Conservation (phyloP, 2,113 vertebrate genomes). For the Hemiscyllium ocellatum region DNA sequence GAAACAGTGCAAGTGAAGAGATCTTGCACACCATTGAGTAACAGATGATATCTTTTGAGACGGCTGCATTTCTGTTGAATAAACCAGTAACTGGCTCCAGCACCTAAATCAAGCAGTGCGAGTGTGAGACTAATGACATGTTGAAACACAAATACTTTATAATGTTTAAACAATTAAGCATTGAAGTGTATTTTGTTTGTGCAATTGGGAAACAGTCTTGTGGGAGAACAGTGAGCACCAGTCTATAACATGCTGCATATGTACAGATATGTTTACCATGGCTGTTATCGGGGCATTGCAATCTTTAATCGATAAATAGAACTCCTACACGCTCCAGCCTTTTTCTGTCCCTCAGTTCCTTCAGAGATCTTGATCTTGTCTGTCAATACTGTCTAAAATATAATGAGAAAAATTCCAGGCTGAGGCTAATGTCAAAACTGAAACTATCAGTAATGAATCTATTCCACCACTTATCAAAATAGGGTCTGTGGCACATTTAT, state of each 20-base stretch:
- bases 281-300: neutral
- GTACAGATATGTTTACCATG: neutral
- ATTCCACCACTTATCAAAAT: neutral
- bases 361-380: neutral
- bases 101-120: slow-evolving; percentile 7
- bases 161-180: neutral
- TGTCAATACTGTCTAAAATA: neutral
- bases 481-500: neutral
- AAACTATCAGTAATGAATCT: neutral
- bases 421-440: neutral
- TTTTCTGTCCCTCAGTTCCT: neutral
- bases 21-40: neutral
- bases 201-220: neutral
- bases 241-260: neutral
- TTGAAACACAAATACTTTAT: neutral
- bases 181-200: slow-evolving; percentile 13
- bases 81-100: neutral
- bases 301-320: neutral
- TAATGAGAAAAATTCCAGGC: neutral
- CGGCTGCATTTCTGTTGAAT: neutral
- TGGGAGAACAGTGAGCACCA: neutral
- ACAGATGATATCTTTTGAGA: neutral
- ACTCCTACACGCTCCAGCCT: neutral
- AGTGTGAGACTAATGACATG: neutral
- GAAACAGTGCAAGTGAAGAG: neutral